Percentiles rank a stretch among this genome's conserved stretches.
These are phyloP conservation scores for Bolborhynchus lineola DNA, from an alignment of 2,113 vertebrate genomes.

Conservation along the genomic window DNA sequence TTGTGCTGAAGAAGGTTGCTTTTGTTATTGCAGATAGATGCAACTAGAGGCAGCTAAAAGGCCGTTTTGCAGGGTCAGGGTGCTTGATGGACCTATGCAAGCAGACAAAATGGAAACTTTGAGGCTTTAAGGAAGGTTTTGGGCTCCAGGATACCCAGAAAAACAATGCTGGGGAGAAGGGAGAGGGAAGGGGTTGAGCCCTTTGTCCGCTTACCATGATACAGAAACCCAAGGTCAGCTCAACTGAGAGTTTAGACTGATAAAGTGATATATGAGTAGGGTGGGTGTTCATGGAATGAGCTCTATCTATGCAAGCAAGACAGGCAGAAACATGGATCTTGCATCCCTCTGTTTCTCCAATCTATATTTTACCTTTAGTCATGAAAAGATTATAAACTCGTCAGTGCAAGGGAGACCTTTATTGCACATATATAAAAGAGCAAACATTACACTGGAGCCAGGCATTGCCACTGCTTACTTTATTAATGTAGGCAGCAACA, in stretches of 20 bases:
- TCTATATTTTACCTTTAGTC: neutral
- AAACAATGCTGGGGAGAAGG: neutral
- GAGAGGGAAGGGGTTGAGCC: neutral
- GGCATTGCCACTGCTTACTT: neutral
- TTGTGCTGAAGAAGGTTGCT: neutral
- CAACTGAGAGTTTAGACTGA: neutral
- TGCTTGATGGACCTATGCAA: neutral
- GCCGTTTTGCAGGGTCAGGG: neutral
- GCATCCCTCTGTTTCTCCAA: neutral
- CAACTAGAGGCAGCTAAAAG: neutral
- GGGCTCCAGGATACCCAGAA: neutral
- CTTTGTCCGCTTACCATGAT: rapidly evolving
- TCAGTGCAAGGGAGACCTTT: neutral
- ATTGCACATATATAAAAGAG: neutral
- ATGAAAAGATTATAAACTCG: neutral
- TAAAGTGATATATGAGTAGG: neutral
- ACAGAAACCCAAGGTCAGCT: neutral
- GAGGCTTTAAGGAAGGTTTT: neutral
- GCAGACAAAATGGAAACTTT: neutral
- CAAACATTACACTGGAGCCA: neutral
- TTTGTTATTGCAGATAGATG: neutral
- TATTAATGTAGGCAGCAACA: neutral
- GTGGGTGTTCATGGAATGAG: neutral
- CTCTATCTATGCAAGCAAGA: neutral
- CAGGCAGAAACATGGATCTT: neutral